phyloP scores from a whole-genome alignment of 2,797 vertebrate species.

The Scyliorhinus canicula region DNA sequence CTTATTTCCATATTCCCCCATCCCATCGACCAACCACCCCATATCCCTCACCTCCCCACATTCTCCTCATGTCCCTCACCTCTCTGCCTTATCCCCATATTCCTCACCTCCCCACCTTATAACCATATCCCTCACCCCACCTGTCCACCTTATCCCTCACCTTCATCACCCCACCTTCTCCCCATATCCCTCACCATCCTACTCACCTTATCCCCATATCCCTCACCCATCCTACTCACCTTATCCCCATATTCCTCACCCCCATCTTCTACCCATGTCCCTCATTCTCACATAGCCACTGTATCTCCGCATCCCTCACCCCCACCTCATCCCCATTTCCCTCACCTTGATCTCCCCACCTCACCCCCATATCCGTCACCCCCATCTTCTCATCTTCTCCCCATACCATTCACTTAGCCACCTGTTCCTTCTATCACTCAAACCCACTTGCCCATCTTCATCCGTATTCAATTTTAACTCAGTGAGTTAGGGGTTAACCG shows the following conservation, averaged over 20 bases:
- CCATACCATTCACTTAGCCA: too few relatives aligned
- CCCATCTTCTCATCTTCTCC: background rate
- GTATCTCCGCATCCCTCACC: background rate
- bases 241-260: too few relatives aligned
- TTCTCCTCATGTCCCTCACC: background rate
- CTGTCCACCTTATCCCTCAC: background rate
- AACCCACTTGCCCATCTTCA: too few relatives aligned
- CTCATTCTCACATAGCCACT: too few relatives aligned
- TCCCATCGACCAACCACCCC: too few relatives aligned
- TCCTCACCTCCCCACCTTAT: background rate
- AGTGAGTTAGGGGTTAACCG: background rate
- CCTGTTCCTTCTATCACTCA: too few relatives aligned
- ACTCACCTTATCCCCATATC: background rate
- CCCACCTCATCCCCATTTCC: background rate
- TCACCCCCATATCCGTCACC: background rate
- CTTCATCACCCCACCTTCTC: too few relatives aligned
- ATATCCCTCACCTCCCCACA: too few relatives aligned
- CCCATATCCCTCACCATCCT: background rate
- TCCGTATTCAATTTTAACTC: background rate
- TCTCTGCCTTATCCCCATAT: too few relatives aligned
- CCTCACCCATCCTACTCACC: background rate
- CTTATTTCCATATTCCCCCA: background rate
- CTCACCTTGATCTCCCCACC: background rate
- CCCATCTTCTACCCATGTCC: background rate
- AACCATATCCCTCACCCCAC: too few relatives aligned